Evolutionary conservation across 1,140 invertebrate genomes (phyloP).

Genomic region (Trachelipus rathkii): DNA sequence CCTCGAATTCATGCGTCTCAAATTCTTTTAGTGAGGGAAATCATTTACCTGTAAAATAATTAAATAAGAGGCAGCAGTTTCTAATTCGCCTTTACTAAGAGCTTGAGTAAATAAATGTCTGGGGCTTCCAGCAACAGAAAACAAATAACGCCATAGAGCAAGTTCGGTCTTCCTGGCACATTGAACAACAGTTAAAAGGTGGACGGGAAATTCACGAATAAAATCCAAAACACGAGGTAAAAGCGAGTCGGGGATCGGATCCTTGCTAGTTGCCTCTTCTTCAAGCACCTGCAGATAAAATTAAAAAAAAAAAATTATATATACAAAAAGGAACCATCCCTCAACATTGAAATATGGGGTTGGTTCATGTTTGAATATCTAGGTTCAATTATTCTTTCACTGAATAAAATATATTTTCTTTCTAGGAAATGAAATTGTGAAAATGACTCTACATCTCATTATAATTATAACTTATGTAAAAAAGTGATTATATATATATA

Average conservation of each 20-base stretch:
- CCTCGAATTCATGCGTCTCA: not conserved
- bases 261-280: slow-evolving; percentile 97
- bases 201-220: slow-evolving; percentile 96
- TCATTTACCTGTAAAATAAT: slow-evolving; percentile 83
- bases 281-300: slow-evolving; percentile 70
- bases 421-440: no score
- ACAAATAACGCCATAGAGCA: slow-evolving; percentile 96
- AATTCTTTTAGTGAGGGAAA: no score
- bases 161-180: slow-evolving; percentile 99
- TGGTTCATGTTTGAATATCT: no score
- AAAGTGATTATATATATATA: no score
- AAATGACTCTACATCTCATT: no score
- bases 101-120: slow-evolving; percentile 94
- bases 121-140: slow-evolving; percentile 92
- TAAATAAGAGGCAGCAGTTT: slow-evolving; percentile 95
- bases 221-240: slow-evolving; percentile 95
- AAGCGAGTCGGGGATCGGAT: slow-evolving; percentile 96
- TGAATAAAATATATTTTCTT: no score
- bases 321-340: no score
- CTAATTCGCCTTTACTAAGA: slow-evolving; percentile 76
- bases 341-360: no score
- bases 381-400: no score
- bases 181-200: slow-evolving; percentile 90
- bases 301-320: no score
- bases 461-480: no score